Conservation (phyloP, 2,888 invertebrate genomes). For the Dyspetes luteomarginatus region DNA sequence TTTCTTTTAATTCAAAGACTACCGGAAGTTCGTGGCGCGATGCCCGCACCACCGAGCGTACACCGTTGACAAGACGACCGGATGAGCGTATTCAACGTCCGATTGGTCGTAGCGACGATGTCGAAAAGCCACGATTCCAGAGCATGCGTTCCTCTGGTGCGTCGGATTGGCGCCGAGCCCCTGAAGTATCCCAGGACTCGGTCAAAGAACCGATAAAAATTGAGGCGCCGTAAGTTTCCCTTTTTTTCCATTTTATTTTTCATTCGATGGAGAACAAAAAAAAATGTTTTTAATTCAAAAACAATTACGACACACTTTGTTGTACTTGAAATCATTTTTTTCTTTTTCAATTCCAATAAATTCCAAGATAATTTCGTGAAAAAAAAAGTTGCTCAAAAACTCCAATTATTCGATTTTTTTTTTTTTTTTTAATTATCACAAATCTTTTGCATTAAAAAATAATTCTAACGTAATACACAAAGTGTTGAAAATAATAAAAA, state of each 20-base stretch:
- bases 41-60: constrained; percentile 44
- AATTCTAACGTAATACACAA: too few species aligned
- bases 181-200: constrained; percentile 38
- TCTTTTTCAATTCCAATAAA: too few species aligned
- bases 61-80: constrained; percentile 40
- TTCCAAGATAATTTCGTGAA: not conserved
- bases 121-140: constrained; percentile 57
- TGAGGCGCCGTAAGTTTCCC: constrained; percentile 52
- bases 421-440: too few species aligned
- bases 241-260: not conserved
- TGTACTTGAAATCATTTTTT: too few species aligned
- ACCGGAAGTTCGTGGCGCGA: constrained; percentile 72
- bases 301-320: too few species aligned
- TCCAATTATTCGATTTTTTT: too few species aligned
- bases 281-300: too few species aligned
- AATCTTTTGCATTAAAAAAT: too few species aligned
- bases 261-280: too few species aligned
- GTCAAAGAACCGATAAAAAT: constrained; percentile 41
- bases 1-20: constrained; percentile 21
- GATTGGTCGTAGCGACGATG: constrained; percentile 46
- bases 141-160: constrained; percentile 40
- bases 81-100: constrained; percentile 58
- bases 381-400: too few species aligned
- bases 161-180: constrained; percentile 52
- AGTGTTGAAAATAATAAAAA: too few species aligned